A percentile compares a stretch with the other conserved stretches of the same genome.
These are phyloP conservation scores for Nebria ingens DNA, from an alignment of 1,140 invertebrate species.

Conservation along the genomic window DNA sequence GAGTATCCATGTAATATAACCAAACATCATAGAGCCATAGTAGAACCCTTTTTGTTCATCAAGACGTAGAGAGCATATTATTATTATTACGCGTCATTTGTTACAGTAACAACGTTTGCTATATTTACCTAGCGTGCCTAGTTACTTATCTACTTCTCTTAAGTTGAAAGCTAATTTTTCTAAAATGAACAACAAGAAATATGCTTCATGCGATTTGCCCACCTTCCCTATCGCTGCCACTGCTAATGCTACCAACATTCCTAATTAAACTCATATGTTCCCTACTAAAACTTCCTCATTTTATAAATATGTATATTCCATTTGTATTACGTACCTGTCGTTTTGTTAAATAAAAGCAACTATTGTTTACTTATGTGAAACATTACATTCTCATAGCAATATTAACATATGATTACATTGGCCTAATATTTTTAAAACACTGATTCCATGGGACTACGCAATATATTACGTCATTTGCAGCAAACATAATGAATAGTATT, in stretches of 20 bases:
- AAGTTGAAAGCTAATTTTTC: neutral
- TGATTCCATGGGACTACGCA: neutral
- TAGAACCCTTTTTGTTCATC: slow-evolving; percentile 4
- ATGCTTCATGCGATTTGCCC: neutral
- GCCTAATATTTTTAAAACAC: slow-evolving; percentile 2
- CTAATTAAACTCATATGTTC: no score
- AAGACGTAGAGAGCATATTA: neutral
- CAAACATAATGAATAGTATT: no score
- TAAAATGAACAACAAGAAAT: neutral
- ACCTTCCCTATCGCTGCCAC: neutral
- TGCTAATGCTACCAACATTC: no score
- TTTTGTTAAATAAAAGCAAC: no score
- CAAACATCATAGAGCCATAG: neutral
- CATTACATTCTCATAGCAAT: slow-evolving; percentile 2
- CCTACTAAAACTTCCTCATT: neutral
- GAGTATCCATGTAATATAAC: no score
- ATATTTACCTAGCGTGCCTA: slow-evolving; percentile 22
- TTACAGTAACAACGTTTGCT: slow-evolving; percentile 14
- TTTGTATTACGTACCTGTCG: neutral
- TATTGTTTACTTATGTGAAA: neutral
- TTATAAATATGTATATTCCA: neutral
- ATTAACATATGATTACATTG: slow-evolving; percentile 6
- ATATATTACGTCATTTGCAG: no score
- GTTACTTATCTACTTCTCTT: slow-evolving; percentile 16
- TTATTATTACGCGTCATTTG: neutral